A percentile compares a stretch with the other conserved stretches of the same genome.
These are phyloP conservation scores for Phrynocephalus versicolor DNA, from an alignment of 2,113 vertebrate species.

Conservation along the genomic window DNA sequence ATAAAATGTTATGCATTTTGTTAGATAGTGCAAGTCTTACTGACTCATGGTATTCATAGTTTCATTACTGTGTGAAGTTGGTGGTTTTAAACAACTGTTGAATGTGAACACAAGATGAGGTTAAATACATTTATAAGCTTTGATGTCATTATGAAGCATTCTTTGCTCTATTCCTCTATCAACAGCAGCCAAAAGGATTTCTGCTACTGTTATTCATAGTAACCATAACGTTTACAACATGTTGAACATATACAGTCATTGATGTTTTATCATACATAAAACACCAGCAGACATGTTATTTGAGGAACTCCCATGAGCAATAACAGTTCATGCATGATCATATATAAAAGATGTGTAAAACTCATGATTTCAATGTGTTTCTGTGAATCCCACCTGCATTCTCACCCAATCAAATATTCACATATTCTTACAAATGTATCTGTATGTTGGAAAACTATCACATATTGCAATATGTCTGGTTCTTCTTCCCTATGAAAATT, in stretches of 20 bases:
- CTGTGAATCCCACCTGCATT: neutral
- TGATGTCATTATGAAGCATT: neutral
- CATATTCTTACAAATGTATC: too few species aligned
- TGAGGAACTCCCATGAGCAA: neutral
- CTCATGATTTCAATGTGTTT: neutral
- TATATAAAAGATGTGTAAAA: neutral
- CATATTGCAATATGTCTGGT: neutral
- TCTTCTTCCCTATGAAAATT: neutral
- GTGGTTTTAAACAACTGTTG: neutral
- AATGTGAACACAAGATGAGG: neutral
- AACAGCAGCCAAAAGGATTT: neutral
- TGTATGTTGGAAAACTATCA: too few species aligned
- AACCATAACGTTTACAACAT: neutral
- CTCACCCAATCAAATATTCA: too few species aligned
- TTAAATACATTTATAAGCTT: neutral
- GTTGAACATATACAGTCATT: neutral
- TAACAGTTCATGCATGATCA: neutral
- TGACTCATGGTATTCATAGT: neutral
- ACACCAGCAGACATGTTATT: neutral
- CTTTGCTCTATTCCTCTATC: neutral
- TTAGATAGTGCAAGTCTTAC: neutral
- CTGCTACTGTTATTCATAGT: neutral
- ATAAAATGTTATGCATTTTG: neutral
- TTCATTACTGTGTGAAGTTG: neutral
- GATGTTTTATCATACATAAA: neutral